Evolutionary conservation across 2,113 vertebrate species (phyloP).

Genomic region (Phaethornis superciliosus): DNA sequence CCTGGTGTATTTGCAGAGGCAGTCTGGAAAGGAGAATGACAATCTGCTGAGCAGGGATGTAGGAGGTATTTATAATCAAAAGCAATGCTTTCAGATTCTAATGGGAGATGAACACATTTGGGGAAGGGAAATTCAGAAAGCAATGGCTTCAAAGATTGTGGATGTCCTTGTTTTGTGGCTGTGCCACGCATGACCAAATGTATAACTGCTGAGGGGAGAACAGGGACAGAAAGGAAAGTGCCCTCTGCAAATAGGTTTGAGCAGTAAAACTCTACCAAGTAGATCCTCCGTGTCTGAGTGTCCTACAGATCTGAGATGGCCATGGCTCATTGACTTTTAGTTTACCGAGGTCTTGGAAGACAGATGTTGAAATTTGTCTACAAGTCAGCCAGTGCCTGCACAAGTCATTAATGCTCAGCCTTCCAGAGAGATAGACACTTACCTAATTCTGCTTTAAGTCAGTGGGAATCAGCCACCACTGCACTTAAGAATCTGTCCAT

Average conservation of each 20-base stretch:
- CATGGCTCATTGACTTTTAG: neutral
- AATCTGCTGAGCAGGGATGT: neutral
- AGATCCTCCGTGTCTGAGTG: neutral
- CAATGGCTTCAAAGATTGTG: neutral
- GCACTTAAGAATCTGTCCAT: neutral
- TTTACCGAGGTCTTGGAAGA: neutral
- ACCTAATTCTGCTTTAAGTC: neutral
- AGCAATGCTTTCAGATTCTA: neutral
- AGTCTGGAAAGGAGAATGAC: neutral
- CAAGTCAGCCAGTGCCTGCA: neutral
- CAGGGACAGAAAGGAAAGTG: neutral
- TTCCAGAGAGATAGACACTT: neutral
- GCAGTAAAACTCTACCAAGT: neutral
- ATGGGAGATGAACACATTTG: neutral
- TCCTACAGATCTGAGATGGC: neutral
- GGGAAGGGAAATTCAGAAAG: neutral
- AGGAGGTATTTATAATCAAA: constrained; percentile 26
- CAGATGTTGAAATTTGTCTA: neutral
- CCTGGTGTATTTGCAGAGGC: neutral
- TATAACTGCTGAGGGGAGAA: neutral
- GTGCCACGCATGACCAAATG: neutral
- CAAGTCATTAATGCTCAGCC: neutral
- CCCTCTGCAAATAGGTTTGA: neutral
- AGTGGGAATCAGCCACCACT: neutral
- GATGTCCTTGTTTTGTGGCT: neutral